Percentiles rank a stretch among this genome's conserved stretches.
Conservation (phyloP, 2,888 invertebrate genomes). For the Esperia sulphurella region DNA sequence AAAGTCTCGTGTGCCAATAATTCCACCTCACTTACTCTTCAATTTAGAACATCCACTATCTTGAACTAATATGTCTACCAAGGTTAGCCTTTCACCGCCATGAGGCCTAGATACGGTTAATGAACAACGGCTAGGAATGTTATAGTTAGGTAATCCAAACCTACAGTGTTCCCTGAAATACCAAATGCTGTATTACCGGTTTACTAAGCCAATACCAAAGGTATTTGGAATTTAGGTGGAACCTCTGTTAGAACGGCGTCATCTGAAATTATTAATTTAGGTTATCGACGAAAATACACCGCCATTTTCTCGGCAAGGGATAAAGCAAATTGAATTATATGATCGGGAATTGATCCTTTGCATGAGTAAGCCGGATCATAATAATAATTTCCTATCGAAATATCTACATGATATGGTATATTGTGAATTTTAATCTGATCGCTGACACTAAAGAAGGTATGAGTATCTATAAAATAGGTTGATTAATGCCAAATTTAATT, state of each 20-base stretch:
- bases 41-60: too few relatives aligned
- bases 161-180: too few relatives aligned
- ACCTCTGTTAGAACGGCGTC: slow-evolving; percentile 20
- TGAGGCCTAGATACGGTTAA: too few relatives aligned
- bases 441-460: not conserved
- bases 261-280: slow-evolving; percentile 57
- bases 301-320: slow-evolving; percentile 55
- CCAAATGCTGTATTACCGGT: not conserved
- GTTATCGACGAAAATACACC: slow-evolving; percentile 51
- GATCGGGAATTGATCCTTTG: slow-evolving; percentile 50
- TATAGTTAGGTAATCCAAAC: not conserved
- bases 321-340: slow-evolving; percentile 62
- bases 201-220: not conserved
- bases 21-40: too few relatives aligned
- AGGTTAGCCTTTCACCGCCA: too few relatives aligned
- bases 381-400: slow-evolving; percentile 6
- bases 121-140: too few relatives aligned
- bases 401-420: not conserved
- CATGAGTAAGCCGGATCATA: slow-evolving; percentile 29
- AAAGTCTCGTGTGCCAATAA: too few relatives aligned
- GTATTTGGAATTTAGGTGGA: not conserved
- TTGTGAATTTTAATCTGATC: not conserved
- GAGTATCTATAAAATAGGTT: not conserved
- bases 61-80: too few relatives aligned
- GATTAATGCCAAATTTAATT: too few relatives aligned